A percentile compares a stretch with the other conserved stretches of the same genome.
These are phyloP conservation scores for Hypselothyrea guttata DNA, from an alignment of 2,888 invertebrate species.

Conservation along the genomic window DNA sequence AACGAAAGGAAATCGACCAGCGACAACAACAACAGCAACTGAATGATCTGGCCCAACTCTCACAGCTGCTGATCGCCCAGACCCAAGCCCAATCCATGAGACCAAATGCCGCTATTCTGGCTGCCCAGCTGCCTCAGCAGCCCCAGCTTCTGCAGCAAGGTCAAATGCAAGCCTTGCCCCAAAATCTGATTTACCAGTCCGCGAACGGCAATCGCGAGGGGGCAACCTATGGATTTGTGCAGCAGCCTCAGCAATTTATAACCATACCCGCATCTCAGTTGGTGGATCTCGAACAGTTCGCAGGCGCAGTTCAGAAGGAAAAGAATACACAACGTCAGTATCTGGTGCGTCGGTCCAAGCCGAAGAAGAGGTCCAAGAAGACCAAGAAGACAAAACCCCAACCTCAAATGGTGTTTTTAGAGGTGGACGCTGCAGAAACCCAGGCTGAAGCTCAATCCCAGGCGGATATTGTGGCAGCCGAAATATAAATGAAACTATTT, in stretches of 20 bases:
- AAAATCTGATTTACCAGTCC: constrained; percentile 8
- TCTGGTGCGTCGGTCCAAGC: constrained; percentile 25
- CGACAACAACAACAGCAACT: not conserved
- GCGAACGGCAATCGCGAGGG: not conserved
- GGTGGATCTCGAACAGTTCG: not conserved
- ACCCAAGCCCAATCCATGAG: no score
- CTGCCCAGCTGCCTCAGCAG: not conserved
- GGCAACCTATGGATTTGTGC: not conserved
- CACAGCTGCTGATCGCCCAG: not conserved
- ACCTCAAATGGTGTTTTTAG: constrained; percentile 13
- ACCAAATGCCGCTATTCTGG: not conserved
- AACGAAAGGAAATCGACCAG: not conserved
- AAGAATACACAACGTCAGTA: constrained; percentile 6
- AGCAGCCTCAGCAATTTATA: constrained; percentile 8
- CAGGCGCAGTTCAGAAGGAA: not conserved
- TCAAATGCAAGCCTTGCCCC: not conserved
- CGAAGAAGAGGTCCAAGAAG: constrained; percentile 31
- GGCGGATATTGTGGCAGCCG: not conserved
- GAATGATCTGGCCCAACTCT: not conserved
- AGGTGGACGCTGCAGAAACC: constrained; percentile 9
- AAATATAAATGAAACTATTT: not conserved
- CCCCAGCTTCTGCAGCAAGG: constrained; percentile 1
- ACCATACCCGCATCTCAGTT: not conserved
- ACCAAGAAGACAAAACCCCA: constrained; percentile 18
- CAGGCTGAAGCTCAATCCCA: constrained; percentile 4